Percentiles rank a stretch among this genome's conserved stretches.
Evolutionary conservation across 2,888 invertebrate genomes (phyloP).

Genomic region (Leucophenga montana): DNA sequence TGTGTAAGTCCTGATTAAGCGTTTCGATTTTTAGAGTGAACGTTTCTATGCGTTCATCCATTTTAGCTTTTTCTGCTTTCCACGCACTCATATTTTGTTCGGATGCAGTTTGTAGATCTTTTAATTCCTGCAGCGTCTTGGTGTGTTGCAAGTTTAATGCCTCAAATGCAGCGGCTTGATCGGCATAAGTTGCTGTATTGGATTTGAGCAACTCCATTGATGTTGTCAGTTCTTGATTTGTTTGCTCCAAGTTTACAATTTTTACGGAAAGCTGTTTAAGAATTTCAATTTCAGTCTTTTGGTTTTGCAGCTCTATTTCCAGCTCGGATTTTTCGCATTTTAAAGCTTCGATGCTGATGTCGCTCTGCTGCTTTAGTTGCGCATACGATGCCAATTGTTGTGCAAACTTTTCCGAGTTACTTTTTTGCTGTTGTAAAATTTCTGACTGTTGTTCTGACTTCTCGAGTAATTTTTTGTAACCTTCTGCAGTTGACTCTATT

Average conservation of each 20-base stretch:
- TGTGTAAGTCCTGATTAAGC: conserved; percentile 37
- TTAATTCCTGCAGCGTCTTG: neutral
- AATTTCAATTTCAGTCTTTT: conserved; percentile 1
- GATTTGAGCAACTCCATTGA: neutral
- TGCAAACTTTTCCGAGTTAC: neutral
- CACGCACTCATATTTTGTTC: neutral
- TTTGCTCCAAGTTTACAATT: neutral
- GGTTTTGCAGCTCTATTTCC: conserved; percentile 20
- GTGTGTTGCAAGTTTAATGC: neutral
- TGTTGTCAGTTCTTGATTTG: neutral
- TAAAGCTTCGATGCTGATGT: conserved; percentile 35
- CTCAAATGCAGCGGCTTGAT: neutral
- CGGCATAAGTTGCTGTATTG: neutral
- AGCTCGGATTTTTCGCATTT: conserved; percentile 35
- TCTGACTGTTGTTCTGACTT: conserved; percentile 12
- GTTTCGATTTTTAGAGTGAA: conserved; percentile 37
- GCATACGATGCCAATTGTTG: neutral
- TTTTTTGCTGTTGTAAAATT: neutral
- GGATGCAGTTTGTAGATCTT: neutral
- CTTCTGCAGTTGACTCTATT: conserved; percentile 41
- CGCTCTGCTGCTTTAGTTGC: conserved; percentile 30
- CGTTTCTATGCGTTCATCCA: conserved; percentile 37
- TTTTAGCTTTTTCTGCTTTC: neutral
- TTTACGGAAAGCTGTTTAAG: neutral
- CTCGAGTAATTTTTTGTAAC: conserved; percentile 38